These are phyloP conservation scores for Mesoligia furuncula DNA, from an alignment of 2,888 invertebrate species.

Conservation along the genomic window DNA sequence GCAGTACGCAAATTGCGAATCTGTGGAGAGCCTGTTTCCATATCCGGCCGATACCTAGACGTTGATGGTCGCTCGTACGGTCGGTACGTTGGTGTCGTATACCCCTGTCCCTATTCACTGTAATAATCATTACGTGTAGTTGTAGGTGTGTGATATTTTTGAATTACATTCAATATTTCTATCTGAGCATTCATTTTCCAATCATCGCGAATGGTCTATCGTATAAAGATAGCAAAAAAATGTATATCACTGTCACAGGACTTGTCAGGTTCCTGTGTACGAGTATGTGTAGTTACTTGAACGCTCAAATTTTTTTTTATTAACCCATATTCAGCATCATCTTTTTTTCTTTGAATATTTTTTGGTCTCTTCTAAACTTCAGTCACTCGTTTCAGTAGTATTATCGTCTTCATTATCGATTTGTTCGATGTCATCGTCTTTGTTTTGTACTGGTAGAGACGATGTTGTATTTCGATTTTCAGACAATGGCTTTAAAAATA, in stretches of 20 bases:
- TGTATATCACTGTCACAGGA: constrained; percentile 61
- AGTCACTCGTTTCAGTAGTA: constrained; percentile 47
- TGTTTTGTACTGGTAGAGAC: constrained; percentile 51
- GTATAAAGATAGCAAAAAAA: constrained; percentile 64
- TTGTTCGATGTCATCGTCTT: constrained; percentile 49
- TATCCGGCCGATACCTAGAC: constrained; percentile 49
- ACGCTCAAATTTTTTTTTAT: constrained; percentile 57
- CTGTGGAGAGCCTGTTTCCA: constrained; percentile 48
- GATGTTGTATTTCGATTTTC: constrained; percentile 44
- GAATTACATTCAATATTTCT: constrained; percentile 53
- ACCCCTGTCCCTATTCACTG: constrained; percentile 58
- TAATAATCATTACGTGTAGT: constrained; percentile 49
- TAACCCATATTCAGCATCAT: constrained; percentile 36
- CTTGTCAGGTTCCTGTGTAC: constrained; percentile 61
- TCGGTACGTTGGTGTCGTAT: constrained; percentile 47
- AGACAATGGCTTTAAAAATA: constrained; percentile 47
- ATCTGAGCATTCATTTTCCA: constrained; percentile 62
- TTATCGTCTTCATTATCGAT: constrained; percentile 53
- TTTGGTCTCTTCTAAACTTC: constrained; percentile 55
- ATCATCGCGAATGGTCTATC: constrained; percentile 59
- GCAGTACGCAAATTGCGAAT: constrained; percentile 25
- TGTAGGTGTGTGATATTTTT: constrained; percentile 58
- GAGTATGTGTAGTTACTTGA: constrained; percentile 40
- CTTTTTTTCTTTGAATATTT: constrained; percentile 56
- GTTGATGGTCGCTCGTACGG: constrained; percentile 50